A percentile compares a stretch with the other conserved stretches of the same genome.
These are phyloP conservation scores for Babyrousa celebensis DNA, from an alignment of 2,797 vertebrate genomes.

Conservation along the genomic window DNA sequence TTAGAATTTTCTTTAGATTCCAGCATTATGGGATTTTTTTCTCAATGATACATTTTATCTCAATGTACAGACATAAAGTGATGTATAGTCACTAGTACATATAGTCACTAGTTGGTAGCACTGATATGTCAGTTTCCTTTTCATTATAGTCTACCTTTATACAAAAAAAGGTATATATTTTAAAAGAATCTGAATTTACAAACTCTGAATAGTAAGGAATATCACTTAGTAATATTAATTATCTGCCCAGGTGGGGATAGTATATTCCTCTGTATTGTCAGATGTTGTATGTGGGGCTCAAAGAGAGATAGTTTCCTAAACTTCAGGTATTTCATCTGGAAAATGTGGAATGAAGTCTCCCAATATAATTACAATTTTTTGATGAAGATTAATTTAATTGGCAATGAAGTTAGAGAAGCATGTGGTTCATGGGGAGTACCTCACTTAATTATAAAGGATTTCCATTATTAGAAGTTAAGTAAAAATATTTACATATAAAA, in stretches of 20 bases:
- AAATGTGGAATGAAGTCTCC: background rate
- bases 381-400: background rate
- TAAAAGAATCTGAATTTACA: background rate
- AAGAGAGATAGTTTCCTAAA: background rate
- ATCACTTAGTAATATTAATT: background rate
- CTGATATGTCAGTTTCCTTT: background rate
- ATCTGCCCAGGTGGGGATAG: background rate
- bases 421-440: rapidly evolving
- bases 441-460: background rate
- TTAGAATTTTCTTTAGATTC: background rate
- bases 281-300: background rate
- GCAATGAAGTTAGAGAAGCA: background rate
- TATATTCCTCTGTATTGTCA: too few relatives aligned
- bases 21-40: background rate
- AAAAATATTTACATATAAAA: background rate
- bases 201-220: background rate
- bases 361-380: background rate
- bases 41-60: background rate
- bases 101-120: background rate
- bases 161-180: rapidly evolving
- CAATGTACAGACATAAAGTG: background rate
- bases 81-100: background rate
- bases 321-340: background rate
- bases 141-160: background rate
- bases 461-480: background rate